phyloP scores from a whole-genome alignment of 2,797 vertebrate species.

The Tenualosa ilisha region DNA sequence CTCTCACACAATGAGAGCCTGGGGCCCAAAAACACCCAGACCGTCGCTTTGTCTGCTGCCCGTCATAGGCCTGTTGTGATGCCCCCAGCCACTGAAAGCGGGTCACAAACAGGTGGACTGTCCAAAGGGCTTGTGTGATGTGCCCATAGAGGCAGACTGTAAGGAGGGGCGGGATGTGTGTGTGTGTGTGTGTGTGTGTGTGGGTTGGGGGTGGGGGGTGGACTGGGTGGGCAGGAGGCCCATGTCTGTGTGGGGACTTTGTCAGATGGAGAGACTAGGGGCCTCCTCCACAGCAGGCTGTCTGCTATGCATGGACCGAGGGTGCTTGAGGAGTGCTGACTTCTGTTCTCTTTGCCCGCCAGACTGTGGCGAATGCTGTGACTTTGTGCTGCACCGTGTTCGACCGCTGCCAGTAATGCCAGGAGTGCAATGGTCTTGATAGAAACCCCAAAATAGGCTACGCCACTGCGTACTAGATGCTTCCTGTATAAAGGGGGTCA shows the following conservation, averaged over 20 bases:
- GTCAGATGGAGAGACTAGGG: background rate
- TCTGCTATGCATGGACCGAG: background rate
- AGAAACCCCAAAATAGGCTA: background rate
- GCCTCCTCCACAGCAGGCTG: background rate
- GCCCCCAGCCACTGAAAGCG: background rate
- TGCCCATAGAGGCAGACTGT: background rate
- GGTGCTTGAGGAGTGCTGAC: background rate
- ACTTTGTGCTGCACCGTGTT: background rate
- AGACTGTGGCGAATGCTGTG: background rate
- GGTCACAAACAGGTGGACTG: constrained; percentile 8
- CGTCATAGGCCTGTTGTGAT: background rate
- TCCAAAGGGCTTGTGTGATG: background rate
- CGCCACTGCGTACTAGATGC: background rate
- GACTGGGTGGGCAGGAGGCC: background rate
- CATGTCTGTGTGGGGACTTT: background rate
- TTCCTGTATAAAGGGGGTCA: background rate
- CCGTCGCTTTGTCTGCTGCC: background rate
- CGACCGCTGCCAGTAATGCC: background rate
- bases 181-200: background rate
- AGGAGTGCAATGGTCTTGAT: background rate
- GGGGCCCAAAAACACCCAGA: background rate
- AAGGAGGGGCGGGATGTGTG: background rate
- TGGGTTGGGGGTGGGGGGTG: background rate
- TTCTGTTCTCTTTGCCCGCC: background rate
- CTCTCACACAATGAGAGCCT: background rate